phyloP scores from a whole-genome alignment of 2,888 invertebrate species.

The Melinopterus prodromus region DNA sequence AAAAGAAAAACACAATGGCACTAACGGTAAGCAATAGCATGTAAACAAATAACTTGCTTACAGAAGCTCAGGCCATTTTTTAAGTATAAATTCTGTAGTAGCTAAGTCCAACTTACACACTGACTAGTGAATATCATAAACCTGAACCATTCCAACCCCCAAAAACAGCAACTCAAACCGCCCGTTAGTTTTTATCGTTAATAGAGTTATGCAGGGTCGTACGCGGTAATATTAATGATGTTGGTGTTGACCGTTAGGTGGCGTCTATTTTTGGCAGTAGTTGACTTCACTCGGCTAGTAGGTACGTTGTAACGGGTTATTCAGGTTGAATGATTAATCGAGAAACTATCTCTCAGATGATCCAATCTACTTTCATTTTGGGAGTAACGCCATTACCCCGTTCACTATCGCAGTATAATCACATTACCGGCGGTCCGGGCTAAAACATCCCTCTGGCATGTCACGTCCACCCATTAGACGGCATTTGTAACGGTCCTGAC shows the following conservation, averaged over 20 bases:
- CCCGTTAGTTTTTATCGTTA: neutral
- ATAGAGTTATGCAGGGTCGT: neutral
- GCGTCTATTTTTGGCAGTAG: neutral
- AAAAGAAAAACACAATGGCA: too few relatives aligned
- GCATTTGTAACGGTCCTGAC: neutral
- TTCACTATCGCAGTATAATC: neutral
- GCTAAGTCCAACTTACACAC: too few relatives aligned
- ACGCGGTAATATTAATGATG: neutral
- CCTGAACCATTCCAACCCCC: too few relatives aligned
- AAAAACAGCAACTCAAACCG: too few relatives aligned
- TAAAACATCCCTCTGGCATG: neutral
- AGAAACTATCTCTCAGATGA: neutral
- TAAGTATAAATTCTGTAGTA: too few relatives aligned
- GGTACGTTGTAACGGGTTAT: neutral
- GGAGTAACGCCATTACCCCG: neutral
- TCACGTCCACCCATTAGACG: neutral
- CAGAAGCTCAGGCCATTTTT: too few relatives aligned
- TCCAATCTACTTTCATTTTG: neutral
- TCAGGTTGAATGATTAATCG: neutral
- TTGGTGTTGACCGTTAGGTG: neutral
- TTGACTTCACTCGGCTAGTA: neutral
- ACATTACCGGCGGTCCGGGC: neutral
- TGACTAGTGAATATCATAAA: too few relatives aligned
- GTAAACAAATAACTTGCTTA: too few relatives aligned
- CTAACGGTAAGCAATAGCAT: too few relatives aligned